These are phyloP conservation scores for Myripristis jacobus DNA, from an alignment of 2,797 vertebrate species.

Conservation along the genomic window DNA sequence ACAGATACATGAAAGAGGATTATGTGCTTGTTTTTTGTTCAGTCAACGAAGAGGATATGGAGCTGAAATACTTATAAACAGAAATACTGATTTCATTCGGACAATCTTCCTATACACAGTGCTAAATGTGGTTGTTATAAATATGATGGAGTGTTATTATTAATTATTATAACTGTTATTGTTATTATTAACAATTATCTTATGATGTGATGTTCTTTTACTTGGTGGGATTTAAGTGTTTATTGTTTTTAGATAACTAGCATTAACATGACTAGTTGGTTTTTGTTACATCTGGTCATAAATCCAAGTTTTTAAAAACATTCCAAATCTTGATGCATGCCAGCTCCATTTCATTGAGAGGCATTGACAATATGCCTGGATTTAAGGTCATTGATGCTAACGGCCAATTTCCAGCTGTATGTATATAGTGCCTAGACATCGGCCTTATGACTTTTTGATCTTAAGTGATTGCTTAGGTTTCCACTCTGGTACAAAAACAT, in stretches of 20 bases:
- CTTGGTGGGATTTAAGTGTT: constrained; percentile 88
- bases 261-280: constrained; percentile 80
- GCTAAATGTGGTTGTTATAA: constrained; percentile 88
- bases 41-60: constrained; percentile 63
- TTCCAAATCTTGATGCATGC: constrained; percentile 83
- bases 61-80: constrained; percentile 72
- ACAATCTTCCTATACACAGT: constrained; percentile 89
- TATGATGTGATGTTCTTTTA: constrained; percentile 88
- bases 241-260: constrained; percentile 87
- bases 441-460: constrained; percentile 76
- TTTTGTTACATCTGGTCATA: constrained; percentile 80
- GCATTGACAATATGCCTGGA: constrained; percentile 79
- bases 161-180: constrained; percentile 89
- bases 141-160: constrained; percentile 89
- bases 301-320: constrained; percentile 77
- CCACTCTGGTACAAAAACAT: constrained; percentile 72
- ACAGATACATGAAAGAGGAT: constrained; percentile 39
- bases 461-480: constrained; percentile 76
- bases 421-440: constrained; percentile 79
- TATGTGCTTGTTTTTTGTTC: constrained; percentile 60
- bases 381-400: constrained; percentile 62
- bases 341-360: constrained; percentile 81
- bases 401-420: constrained; percentile 72
- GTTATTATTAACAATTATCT: constrained; percentile 88
- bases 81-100: constrained; percentile 79